Evolutionary conservation across 2,113 vertebrate species (phyloP), one percentile per base, ranked within the genome.

Genomic region (Zootoca vivipara): DNA sequence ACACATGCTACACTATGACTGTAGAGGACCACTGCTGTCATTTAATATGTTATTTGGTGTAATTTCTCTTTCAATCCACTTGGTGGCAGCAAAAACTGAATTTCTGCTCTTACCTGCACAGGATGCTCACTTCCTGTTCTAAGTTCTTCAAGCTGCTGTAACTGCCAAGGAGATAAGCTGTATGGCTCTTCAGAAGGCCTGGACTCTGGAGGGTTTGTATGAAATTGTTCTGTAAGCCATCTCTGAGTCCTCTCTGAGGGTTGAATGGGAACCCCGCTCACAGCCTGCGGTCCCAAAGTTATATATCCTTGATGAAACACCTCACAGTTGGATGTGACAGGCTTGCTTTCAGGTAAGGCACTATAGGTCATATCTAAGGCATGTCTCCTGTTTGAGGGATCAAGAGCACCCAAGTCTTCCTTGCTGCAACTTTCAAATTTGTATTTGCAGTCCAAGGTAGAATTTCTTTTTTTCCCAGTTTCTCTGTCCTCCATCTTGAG

Each of bases 181-280:
- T 94, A 94, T 58, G 95, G 90, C 67, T 97, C 94, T 70, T 97
- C 97, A 0, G 96, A 86, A 85, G 88, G 89, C 96, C 93, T 96
- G 91, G 97, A 96, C 92, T 98, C 98, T 96, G 97, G 92, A 33
- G 97, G 95, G 56, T 98, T 98, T 87, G 97, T 95, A 85, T 97
- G 96, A 20, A 99, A 93, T 96, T 99, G 99, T 80, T 99, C 98
- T 1, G 98, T 98, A 84, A 99, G 98, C 98, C 98, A 99, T 98
- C 98, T 98, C 86, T 99, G 98, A 38, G 98, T 99, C 90, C 98
- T 97, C 38, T 98, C 95, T 1, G 98, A 97, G 0, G 98, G 97
- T 92, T 99, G 98, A 69, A 98, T 98, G 18, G 98, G 97, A 52
- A 98, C 95, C 12, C 96, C 97, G 1, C 96, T 95, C 78, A 98